Conservation (phyloP, 2,113 vertebrate species). For the Gymnogyps californianus region DNA sequence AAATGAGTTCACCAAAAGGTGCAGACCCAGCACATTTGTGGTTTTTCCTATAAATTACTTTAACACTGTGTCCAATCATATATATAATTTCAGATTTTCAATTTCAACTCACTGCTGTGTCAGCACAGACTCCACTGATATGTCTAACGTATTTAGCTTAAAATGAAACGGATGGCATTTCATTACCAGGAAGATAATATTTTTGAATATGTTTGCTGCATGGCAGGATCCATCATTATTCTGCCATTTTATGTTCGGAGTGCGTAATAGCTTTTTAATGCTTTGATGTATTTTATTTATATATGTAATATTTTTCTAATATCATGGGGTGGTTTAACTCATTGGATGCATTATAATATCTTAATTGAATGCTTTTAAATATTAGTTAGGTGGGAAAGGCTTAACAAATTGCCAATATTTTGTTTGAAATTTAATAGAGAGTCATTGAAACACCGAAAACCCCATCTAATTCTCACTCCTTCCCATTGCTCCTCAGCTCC, state of each 20-base stretch:
- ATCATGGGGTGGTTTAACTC: conserved; percentile 71
- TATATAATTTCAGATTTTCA: conserved; percentile 93
- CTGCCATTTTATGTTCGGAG: conserved; percentile 81
- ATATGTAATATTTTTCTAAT: conserved; percentile 81
- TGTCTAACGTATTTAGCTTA: conserved; percentile 88
- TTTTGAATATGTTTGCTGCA: conserved; percentile 90
- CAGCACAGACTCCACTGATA: conserved; percentile 87
- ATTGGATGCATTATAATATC: conserved; percentile 72
- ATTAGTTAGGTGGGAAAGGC: conserved; percentile 62
- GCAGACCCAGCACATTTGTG: conserved; percentile 88
- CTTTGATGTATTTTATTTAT: conserved; percentile 84
- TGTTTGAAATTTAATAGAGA: conserved; percentile 61
- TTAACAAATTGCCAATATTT: conserved; percentile 71
- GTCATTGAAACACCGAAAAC: conserved; percentile 39
- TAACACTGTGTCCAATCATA: conserved; percentile 90
- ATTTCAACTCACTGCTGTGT: conserved; percentile 88
- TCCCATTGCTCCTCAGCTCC: conserved; percentile 22
- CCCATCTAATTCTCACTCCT: conserved; percentile 37
- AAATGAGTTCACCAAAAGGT: conserved; percentile 86
- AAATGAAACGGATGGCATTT: conserved; percentile 89
- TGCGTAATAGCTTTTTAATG: conserved; percentile 86
- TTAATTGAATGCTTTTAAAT: conserved; percentile 79
- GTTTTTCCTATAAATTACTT: conserved; percentile 88
- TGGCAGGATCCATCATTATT: conserved; percentile 83
- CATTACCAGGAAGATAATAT: conserved; percentile 89